Percentiles rank a stretch among this genome's conserved stretches.
These are phyloP conservation scores for Vulpes lagopus DNA, from an alignment of 2,113 vertebrate genomes.

Conservation along the genomic window DNA sequence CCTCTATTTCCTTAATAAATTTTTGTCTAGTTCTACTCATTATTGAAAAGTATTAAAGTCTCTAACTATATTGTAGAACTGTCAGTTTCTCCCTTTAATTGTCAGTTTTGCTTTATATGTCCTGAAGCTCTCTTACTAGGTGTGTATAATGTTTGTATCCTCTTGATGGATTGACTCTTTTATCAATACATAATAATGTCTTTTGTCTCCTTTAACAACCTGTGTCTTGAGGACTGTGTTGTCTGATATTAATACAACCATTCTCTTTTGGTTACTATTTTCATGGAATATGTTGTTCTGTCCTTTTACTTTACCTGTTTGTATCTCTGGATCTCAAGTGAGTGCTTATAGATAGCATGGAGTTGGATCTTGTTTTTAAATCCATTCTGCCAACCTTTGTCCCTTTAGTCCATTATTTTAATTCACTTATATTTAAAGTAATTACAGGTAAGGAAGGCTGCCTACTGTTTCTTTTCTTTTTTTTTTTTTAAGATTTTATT, in stretches of 20 bases:
- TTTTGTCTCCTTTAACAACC: background rate
- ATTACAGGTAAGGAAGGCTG: background rate
- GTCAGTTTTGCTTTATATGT: background rate
- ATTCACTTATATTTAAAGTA: background rate
- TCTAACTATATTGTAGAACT: background rate
- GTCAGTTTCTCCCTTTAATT: background rate
- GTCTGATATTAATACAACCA: background rate
- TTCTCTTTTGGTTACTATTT: background rate
- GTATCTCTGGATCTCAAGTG: background rate
- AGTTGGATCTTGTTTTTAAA: background rate
- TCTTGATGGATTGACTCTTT: background rate
- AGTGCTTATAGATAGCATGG: background rate
- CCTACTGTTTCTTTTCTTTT: too few relatives aligned
- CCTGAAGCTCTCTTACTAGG: background rate
- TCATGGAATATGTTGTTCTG: background rate
- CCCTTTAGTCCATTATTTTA: background rate
- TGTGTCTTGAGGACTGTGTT: background rate
- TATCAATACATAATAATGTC: background rate
- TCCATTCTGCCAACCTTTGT: background rate
- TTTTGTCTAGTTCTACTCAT: background rate
- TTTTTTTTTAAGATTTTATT: too few relatives aligned
- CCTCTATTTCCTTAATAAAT: background rate
- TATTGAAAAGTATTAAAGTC: background rate
- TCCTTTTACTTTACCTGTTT: background rate
- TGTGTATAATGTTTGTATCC: background rate